Evolutionary conservation across 1,140 invertebrate genomes (phyloP).

Genomic region (Euwallacea similis): DNA sequence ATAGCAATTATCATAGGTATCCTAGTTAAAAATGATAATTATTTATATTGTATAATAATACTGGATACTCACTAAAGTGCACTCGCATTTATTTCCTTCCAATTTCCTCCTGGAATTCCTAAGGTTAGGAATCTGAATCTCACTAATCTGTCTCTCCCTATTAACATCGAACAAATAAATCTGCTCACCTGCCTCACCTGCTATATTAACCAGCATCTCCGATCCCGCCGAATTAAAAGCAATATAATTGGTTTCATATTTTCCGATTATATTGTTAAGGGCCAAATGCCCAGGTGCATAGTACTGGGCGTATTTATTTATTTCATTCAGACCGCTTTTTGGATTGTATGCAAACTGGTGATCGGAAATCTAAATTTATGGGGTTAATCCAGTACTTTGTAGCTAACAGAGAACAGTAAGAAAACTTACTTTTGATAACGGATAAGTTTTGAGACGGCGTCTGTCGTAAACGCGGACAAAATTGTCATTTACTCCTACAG

Average conservation of each 20-base stretch:
- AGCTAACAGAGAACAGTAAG: neutral
- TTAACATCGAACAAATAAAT: constrained; percentile 89
- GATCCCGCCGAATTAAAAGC: constrained; percentile 87
- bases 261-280: constrained; percentile 44
- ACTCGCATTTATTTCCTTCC: constrained; percentile 32
- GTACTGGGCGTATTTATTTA: constrained; percentile 66
- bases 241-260: constrained; percentile 80
- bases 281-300: constrained; percentile 67
- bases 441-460: constrained; percentile 71
- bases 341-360: neutral
- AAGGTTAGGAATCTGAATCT: constrained; percentile 43
- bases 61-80: constrained; percentile 32
- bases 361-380: too few relatives aligned
- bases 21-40: too few relatives aligned
- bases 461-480: constrained; percentile 92
- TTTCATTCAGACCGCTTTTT: constrained; percentile 11
- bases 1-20: too few relatives aligned
- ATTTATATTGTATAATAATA: too few relatives aligned
- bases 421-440: neutral
- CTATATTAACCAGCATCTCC: constrained; percentile 91
- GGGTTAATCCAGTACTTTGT: neutral
- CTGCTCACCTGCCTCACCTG: constrained; percentile 75
- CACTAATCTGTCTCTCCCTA: constrained; percentile 51
- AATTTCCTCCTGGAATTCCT: constrained; percentile 10
- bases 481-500: constrained; percentile 93